These are phyloP conservation scores for Paragorgia papillata DNA, from an alignment of 92 coral and sea anemone species.

Conservation along the genomic window DNA sequence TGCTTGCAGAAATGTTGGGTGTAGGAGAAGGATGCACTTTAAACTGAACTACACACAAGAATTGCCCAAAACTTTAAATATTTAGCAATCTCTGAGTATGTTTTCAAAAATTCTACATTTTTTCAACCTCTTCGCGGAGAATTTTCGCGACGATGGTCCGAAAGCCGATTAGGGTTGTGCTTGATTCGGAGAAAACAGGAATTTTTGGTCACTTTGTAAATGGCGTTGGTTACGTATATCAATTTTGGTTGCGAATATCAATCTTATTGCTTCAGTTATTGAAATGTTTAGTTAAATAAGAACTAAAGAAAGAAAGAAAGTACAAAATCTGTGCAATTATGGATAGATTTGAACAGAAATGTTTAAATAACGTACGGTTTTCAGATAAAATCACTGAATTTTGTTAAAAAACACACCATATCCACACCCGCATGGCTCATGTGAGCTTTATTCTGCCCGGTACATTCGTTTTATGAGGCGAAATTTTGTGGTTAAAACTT, in stretches of 20 bases:
- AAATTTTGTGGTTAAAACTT: too few species aligned
- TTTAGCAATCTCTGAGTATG: background rate
- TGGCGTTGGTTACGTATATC: too few species aligned
- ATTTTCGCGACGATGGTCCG: background rate
- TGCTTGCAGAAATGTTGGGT: background rate
- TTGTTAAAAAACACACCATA: background rate
- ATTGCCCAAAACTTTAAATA: background rate
- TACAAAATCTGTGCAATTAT: too few species aligned
- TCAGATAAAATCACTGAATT: background rate
- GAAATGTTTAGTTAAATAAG: too few species aligned
- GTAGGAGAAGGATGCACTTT: background rate
- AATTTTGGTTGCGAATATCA: too few species aligned
- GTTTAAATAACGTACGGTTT: background rate
- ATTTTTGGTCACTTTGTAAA: background rate
- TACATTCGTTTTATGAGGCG: background rate
- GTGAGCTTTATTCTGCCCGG: background rate
- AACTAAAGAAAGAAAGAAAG: too few species aligned
- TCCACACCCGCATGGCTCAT: background rate
- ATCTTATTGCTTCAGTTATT: too few species aligned
- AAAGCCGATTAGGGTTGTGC: background rate
- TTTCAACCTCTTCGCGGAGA: background rate
- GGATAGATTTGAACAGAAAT: background rate
- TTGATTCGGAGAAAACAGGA: background rate
- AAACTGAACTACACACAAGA: background rate
- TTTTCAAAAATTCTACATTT: background rate